Conservation (phyloP, 2,797 vertebrate species). For the Eospalax fontanierii region DNA sequence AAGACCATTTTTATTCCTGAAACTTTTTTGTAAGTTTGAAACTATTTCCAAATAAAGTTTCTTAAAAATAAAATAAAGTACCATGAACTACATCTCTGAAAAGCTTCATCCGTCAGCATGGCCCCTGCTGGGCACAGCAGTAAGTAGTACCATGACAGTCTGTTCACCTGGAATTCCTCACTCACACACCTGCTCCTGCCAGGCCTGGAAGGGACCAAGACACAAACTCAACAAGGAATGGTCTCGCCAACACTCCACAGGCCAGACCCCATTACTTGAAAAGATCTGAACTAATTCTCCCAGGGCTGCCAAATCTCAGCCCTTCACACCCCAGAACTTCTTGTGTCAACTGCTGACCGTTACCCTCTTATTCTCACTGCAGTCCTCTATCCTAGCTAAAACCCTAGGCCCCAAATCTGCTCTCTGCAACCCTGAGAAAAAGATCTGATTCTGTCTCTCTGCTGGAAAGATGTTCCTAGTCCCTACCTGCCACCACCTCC, state of each 20-base stretch:
- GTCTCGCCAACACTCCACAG: neutral
- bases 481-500: neutral
- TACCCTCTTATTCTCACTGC: neutral
- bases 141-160: neutral
- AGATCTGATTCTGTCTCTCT: neutral
- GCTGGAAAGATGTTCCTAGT: neutral
- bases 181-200: neutral
- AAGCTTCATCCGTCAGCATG: neutral
- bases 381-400: neutral
- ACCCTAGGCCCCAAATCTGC: neutral
- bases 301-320: constrained; percentile 7
- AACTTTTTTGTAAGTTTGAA: neutral
- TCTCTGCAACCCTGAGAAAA: neutral
- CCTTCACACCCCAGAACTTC: neutral
- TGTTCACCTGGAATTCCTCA: neutral
- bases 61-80: constrained; percentile 9
- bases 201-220: neutral
- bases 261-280: neutral
- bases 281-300: neutral
- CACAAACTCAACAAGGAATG: neutral
- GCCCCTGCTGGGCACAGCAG: neutral
- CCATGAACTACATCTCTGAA: neutral
- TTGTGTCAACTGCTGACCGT: neutral
- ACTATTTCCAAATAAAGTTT: constrained; percentile 50
- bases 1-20: constrained; percentile 4